Evolutionary conservation across 2,888 invertebrate species (phyloP), one percentile per base, ranked within the genome.

Genomic region (Drosophila flavopinicola): DNA sequence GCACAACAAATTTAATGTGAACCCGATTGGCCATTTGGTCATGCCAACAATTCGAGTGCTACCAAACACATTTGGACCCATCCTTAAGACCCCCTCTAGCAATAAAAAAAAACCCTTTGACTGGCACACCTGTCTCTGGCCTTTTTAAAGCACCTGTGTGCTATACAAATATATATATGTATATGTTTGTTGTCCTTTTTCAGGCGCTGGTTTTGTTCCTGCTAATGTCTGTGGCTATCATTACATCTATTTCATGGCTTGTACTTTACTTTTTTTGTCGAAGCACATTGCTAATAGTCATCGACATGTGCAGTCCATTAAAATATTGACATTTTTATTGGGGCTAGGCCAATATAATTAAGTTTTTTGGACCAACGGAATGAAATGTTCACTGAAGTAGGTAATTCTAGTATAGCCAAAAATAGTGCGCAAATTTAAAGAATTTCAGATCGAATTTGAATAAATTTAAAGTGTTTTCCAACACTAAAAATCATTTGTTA

Each of bases 121-220:
- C 38, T 25, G 48, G 38, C 71, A 72, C 71, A 72, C 67, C 63
- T 67, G 48, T 35, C 38, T 3, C 6, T 45, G 49, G 11, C 45
- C 24, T 42, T 48, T 32, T 48, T 23, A 42, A 53, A 53, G 52
- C 47, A 58, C 29, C 17, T 37, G 20, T 6, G 11, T 44, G 38
- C 20, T 33, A 51, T 15, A 49, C 10, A 33, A 42, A 63, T 11
- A 44, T 24, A 25, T 52, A 20, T 38, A 5, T 3, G 1, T 13
- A 20, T 17, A 10, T 27, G 17, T 17, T 42, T 20, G 7, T 23
- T 51, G 17, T 17, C 11, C n/a, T n/a, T 13, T 24, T 39, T 9
- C 24, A 35, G n/a, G 17, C 20, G 15, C 6, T 6, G 10, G 20
- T 32, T 7, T 29, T 35, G 9, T 45, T 41, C 37, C 27, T 32